These are phyloP conservation scores for Neoascia interrupta DNA, from an alignment of 2,888 invertebrate genomes.

Conservation along the genomic window DNA sequence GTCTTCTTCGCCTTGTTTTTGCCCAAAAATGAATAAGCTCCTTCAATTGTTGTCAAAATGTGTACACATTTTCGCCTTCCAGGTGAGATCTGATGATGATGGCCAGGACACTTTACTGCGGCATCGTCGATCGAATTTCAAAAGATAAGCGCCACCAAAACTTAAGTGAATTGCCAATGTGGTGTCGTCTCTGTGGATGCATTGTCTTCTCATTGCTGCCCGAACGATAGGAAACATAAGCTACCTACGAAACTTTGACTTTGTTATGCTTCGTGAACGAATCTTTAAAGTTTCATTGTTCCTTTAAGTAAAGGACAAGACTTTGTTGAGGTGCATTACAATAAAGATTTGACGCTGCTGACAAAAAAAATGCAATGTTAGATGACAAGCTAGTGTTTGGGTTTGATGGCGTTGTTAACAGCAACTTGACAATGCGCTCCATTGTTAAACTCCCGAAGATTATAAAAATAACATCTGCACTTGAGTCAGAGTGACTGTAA, in stretches of 20 bases:
- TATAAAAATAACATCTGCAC: too few relatives aligned
- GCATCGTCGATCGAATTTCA: slow-evolving; percentile 19
- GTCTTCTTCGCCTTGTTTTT: background rate
- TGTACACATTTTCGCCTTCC: slow-evolving; percentile 11
- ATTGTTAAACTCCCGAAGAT: slow-evolving; percentile 31
- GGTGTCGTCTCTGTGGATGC: background rate
- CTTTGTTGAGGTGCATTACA: slow-evolving; percentile 12
- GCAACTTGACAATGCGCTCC: slow-evolving; percentile 26
- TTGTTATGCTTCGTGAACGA: background rate
- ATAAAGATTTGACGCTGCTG: slow-evolving; percentile 29
- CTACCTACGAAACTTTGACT: background rate
- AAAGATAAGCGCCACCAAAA: slow-evolving; percentile 48
- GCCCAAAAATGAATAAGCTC: slow-evolving; percentile 22
- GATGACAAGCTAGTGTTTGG: slow-evolving; percentile 6
- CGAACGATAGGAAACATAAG: background rate
- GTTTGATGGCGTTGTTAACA: slow-evolving; percentile 45
- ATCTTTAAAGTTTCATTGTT: slow-evolving; percentile 13
- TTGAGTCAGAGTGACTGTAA: too few relatives aligned
- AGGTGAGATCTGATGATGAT: slow-evolving; percentile 4
- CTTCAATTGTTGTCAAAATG: slow-evolving; percentile 8
- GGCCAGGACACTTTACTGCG: slow-evolving; percentile 5
- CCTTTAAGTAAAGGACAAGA: background rate
- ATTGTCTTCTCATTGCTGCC: too few relatives aligned
- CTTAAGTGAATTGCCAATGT: slow-evolving; percentile 6
- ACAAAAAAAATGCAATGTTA: slow-evolving; percentile 2